Evolutionary conservation across 1,140 invertebrate genomes (phyloP), one percentile per base, ranked within the genome.

Genomic region (Melipona quadrifasciata): DNA sequence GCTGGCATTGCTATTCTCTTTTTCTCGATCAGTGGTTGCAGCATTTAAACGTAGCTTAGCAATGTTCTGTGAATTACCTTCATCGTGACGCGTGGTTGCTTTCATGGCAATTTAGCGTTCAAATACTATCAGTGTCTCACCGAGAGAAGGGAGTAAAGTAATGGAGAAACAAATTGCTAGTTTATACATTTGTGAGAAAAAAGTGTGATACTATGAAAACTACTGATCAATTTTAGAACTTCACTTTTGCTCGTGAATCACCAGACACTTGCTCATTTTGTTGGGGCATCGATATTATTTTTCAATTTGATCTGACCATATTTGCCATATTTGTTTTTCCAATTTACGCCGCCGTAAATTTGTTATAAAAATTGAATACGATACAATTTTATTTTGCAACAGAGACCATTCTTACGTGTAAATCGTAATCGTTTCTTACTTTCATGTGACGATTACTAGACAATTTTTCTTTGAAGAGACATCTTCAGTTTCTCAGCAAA

Each of bases 31-130:
- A n/a, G 11, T 1, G 51, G 21, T 8, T 17, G 34, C 75, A 34
- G 39, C 55, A 47, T 39, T 61, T 17, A 72, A 72, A 24, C 34
- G 68, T 39, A 16, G 24, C 14, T 51, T 51, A 17, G 16, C 17
- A 8, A 16, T 47, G 47, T 16, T 27, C 11, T 12, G 0, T 4
- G n/a, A 6, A 47, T 47, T 24, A 51, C 16, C 70, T 51, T 39
- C 24, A 47, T 72, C 24, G 12, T 19, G 39, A 72, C 47, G 70
- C 8, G 47, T 72, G 34, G 14, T 27, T 72, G n/a, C 70, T 72
- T 72, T 72, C 70, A 53, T 47, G 70, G 47, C 24, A 72, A 72
- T 72, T 72, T 72, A 53, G 27, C 27, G 47, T 24, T 71, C 70
- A 27, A n/a, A n/a, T n/a, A 51, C 39, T 17, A 24, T 51, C n/a